These are phyloP conservation scores for Hassar affinis DNA, from an alignment of 2,113 vertebrate genomes.

Conservation along the genomic window DNA sequence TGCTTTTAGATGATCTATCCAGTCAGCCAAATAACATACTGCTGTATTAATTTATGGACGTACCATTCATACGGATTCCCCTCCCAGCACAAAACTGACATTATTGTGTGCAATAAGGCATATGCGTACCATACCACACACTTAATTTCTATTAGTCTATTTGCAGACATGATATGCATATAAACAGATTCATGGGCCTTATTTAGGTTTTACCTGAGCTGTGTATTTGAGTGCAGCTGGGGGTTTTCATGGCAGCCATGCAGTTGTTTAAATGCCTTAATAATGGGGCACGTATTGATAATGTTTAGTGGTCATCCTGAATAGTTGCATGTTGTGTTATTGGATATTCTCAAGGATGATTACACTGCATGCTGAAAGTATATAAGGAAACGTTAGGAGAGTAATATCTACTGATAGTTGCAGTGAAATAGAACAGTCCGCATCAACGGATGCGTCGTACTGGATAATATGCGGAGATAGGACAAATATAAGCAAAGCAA, in stretches of 20 bases:
- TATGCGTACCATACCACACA: not conserved
- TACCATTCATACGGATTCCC: conserved; percentile 12
- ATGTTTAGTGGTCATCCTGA: not conserved
- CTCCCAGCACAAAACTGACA: conserved; percentile 11
- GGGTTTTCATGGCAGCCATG: not conserved
- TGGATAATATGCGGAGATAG: not conserved
- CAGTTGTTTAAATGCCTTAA: conserved; percentile 31
- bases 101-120: conserved; percentile 36
- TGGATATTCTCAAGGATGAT: not conserved
- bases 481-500: not conserved
- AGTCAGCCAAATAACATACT: not conserved
- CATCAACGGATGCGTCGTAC: not conserved
- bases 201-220: conserved; percentile 5
- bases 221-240: conserved; percentile 7
- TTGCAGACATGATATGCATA: not conserved
- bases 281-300: not conserved
- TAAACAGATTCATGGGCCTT: not conserved
- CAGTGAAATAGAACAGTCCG: not conserved
- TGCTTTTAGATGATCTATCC: not conserved
- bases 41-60: not conserved
- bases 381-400: not conserved
- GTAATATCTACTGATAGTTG: not conserved
- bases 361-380: conserved; percentile 4
- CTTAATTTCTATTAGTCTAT: conserved; percentile 19
- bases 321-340: conserved; percentile 32